Evolutionary conservation across 2,888 invertebrate species (phyloP), one percentile per base, ranked within the genome.

Genomic region (Phyllotreta cruciferae): DNA sequence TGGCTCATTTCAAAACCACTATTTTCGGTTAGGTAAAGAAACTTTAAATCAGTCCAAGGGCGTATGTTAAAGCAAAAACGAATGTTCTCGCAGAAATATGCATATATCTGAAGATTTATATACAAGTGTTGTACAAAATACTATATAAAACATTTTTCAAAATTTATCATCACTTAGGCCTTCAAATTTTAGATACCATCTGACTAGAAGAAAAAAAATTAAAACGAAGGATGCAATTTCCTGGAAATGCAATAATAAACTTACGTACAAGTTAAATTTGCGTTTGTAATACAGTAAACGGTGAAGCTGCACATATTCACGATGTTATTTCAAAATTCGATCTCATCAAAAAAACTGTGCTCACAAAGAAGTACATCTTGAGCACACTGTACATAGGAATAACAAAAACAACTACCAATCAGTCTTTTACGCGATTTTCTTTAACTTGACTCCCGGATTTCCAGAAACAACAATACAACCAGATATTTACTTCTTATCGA

Each of bases 401-500:
- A 24, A 24, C 4, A 24, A 24, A 24, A 24, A 24, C 4, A 24
- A 24, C 24, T 3, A 24, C 4, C 24, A 24, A 24, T 24, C 24
- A 24, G 24, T 24, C 24, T 24, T 24, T 24, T 24, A 24, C 24
- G 24, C 24, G 24, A 24, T 24, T 24, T 24, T 4, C 24, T 24
- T 24, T 44, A 56, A 53, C 50, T 47, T 47, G 4, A 14, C 24
- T 47, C 9, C 11, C 41, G 58, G 54, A 56, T 52, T 60, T 50
- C 53, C 63, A 39, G 50, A 54, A 60, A 52, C 41, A n/a, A 10
- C 8, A 54, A 44, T 10, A 41, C n/a, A 9, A 38, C 2, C 34
- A 47, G 60, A 76, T 74, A 73, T 73, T 74, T 73, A 73, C 64
- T 88, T 85, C 77, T 89, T 92, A 81, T 94, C 94, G 81, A 94